Conservation (phyloP, 2,113 vertebrate species). For the Talpa occidentalis region DNA sequence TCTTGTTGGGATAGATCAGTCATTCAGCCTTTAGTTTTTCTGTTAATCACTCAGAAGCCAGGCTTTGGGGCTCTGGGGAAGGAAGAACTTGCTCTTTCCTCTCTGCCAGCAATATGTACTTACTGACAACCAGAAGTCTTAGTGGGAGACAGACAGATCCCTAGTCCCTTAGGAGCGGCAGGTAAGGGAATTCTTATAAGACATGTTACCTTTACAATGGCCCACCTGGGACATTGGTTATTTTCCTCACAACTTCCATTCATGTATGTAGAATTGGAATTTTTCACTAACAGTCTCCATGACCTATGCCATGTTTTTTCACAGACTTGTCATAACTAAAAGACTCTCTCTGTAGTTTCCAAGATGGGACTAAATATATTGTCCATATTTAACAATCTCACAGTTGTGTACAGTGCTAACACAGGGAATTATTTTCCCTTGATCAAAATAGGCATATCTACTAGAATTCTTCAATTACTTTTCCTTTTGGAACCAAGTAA, state of each 20-base stretch:
- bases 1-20: background rate
- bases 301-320: background rate
- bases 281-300: slow-evolving; percentile 25
- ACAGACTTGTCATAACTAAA: background rate
- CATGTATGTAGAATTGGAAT: background rate
- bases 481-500: slow-evolving; percentile 8
- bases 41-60: slow-evolving; percentile 19
- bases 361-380: slow-evolving; percentile 33
- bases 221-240: background rate
- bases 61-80: background rate
- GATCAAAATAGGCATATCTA: slow-evolving; percentile 59
- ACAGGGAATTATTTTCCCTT: slow-evolving; percentile 64
- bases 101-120: background rate
- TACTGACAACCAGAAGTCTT: background rate
- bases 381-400: slow-evolving; percentile 66
- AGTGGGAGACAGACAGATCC: background rate
- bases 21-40: background rate
- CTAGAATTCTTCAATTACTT: slow-evolving; percentile 68
- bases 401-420: slow-evolving; percentile 70
- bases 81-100: background rate
- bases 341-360: slow-evolving; percentile 42
- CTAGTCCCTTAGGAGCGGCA: background rate
- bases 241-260: slow-evolving; percentile 45
- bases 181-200: slow-evolving; percentile 29
- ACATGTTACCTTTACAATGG: background rate